phyloP scores from a whole-genome alignment of 2,797 vertebrate genomes.

The Spondyliosoma cantharus region DNA sequence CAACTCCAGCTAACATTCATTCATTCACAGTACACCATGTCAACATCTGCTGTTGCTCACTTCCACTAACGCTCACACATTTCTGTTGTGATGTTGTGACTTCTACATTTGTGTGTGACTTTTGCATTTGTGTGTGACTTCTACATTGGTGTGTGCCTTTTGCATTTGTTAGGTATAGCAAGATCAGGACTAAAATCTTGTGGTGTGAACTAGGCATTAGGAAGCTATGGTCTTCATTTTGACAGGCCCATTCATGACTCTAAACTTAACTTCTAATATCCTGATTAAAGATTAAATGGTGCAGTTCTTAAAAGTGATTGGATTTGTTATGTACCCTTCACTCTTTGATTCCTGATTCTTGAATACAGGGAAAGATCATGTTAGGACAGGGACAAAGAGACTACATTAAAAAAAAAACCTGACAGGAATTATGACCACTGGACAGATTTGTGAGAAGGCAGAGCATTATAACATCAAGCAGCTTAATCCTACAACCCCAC shows the following conservation, averaged over 20 bases:
- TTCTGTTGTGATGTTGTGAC: too few species aligned
- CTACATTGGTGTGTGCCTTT: too few species aligned
- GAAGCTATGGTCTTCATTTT: not conserved
- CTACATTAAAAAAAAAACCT: not conserved
- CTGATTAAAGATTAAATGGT: slow-evolving; percentile 4
- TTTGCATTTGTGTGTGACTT: too few species aligned
- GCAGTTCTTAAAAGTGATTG: not conserved
- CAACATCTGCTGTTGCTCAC: too few species aligned
- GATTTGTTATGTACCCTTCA: not conserved
- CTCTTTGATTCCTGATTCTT: not conserved
- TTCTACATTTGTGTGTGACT: too few species aligned
- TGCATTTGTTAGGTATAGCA: too few species aligned
- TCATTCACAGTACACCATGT: too few species aligned
- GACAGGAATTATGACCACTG: slow-evolving; percentile 7
- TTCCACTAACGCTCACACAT: too few species aligned
- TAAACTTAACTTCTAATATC: not conserved
- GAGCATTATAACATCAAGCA: slow-evolving; percentile 22
- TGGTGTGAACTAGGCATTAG: not conserved
- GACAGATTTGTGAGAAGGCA: slow-evolving; percentile 12
- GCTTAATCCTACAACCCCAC: not conserved
- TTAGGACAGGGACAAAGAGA: slow-evolving; percentile 17
- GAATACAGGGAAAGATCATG: slow-evolving; percentile 1
- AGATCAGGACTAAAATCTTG: too few species aligned
- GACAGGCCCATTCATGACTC: not conserved
- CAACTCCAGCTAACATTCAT: too few species aligned